Conservation (phyloP, 2,888 invertebrate genomes). For the Pediacus dermestoides region DNA sequence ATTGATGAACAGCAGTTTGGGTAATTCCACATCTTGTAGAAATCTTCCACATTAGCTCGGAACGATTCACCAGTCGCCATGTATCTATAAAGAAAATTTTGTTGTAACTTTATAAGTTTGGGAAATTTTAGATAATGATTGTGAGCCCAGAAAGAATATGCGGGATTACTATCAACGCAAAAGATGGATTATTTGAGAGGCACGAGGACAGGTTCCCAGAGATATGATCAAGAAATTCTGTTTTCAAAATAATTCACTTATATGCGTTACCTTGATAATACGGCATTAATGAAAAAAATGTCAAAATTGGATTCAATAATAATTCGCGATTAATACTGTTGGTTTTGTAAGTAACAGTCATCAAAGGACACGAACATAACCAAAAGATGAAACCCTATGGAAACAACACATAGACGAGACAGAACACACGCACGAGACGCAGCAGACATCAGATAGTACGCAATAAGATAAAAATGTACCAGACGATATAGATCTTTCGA, state of each 20-base stretch:
- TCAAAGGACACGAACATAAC: not conserved
- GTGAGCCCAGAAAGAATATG: not conserved
- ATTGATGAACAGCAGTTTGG: no score
- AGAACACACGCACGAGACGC: no score
- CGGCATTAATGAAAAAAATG: not conserved
- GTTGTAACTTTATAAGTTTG: not conserved
- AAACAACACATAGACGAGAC: not conserved
- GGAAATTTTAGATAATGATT: conserved; percentile 1
- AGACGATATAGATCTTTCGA: no score
- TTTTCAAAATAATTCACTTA: not conserved
- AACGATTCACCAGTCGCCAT: conserved; percentile 2
- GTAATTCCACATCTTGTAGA: no score
- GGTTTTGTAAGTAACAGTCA: not conserved
- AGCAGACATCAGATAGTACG: no score
- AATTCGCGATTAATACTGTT: not conserved
- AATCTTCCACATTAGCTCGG: no score
- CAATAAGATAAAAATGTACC: no score
- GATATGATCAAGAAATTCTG: no score
- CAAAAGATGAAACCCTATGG: no score
- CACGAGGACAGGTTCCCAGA: not conserved
- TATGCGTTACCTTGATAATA: not conserved
- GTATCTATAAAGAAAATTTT: not conserved
- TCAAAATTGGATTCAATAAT: not conserved
- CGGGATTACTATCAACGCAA: conserved; percentile 1
- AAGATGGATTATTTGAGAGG: not conserved